Conservation (phyloP, 92 coral and sea anemone species). For the Siderastrea siderea region DNA sequence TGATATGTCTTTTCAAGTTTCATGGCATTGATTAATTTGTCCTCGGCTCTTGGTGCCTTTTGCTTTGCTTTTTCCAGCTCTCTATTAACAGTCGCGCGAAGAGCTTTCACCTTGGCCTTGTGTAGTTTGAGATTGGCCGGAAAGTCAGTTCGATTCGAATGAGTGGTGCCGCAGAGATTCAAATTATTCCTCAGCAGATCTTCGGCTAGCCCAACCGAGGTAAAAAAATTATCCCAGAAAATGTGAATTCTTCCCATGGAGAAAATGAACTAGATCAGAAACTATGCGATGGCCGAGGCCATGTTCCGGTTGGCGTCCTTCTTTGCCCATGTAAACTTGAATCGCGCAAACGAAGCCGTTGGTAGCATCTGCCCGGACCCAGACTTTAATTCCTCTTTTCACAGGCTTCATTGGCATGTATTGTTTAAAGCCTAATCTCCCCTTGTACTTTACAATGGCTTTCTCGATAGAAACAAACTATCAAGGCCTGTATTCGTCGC, state of each 20-base stretch:
- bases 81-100: background rate
- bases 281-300: slow-evolving; percentile 56
- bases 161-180: slow-evolving; percentile 42
- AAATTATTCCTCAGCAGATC: slow-evolving; percentile 34
- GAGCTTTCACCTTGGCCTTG: slow-evolving; percentile 7
- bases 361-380: slow-evolving; percentile 59
- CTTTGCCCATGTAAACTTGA: slow-evolving; percentile 41
- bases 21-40: no score
- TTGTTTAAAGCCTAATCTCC: slow-evolving; percentile 58
- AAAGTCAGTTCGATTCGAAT: slow-evolving; percentile 48
- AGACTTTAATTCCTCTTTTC: slow-evolving; percentile 59
- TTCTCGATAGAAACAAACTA: slow-evolving; percentile 14
- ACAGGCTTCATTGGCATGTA: slow-evolving; percentile 65
- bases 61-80: no score
- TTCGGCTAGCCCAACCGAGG: slow-evolving; percentile 27
- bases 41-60: no score
- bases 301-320: slow-evolving; percentile 25
- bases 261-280: slow-evolving; percentile 18
- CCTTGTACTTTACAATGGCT: slow-evolving; percentile 48
- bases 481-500: slow-evolving; percentile 16
- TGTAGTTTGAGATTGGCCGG: slow-evolving; percentile 36
- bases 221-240: slow-evolving; percentile 55
- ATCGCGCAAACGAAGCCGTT: slow-evolving; percentile 18
- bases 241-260: slow-evolving; percentile 49
- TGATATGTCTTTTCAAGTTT: no score